phyloP scores from a whole-genome alignment of 2,888 invertebrate genomes.

The Dynastes grantii region DNA sequence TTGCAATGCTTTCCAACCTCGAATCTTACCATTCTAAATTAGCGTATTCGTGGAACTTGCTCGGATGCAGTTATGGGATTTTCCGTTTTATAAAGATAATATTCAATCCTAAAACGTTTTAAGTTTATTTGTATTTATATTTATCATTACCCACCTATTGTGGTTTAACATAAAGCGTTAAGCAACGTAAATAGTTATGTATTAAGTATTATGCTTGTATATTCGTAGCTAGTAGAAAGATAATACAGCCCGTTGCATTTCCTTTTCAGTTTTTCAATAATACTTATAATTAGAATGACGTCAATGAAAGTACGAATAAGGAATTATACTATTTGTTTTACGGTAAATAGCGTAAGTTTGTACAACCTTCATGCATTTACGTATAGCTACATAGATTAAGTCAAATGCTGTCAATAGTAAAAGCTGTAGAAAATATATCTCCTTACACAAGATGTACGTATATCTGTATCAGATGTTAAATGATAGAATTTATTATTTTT shows the following conservation, averaged over 20 bases:
- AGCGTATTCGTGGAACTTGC: neutral
- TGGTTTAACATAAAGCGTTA: no score
- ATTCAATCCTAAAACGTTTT: neutral
- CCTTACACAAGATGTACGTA: slow-evolving; percentile 43
- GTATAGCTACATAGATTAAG: no score
- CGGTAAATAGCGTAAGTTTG: slow-evolving; percentile 13
- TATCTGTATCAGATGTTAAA: slow-evolving; percentile 52
- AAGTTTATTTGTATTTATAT: neutral
- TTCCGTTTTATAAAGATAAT: neutral
- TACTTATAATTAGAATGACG: neutral
- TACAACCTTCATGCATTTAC: neutral
- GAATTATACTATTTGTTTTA: slow-evolving; percentile 7
- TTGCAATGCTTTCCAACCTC: neutral
- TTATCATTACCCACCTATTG: neutral
- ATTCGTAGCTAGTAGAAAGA: no score
- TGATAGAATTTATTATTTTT: slow-evolving; percentile 38
- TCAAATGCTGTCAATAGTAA: no score
- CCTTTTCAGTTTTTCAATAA: neutral
- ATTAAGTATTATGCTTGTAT: no score
- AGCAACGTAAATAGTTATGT: no score
- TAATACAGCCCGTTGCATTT: neutral
- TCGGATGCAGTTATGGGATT: neutral
- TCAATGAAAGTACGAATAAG: neutral
- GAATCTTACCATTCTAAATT: neutral
- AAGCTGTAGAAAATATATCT: neutral